A percentile compares a stretch with the other conserved stretches of the same genome.
Conservation (phyloP, 2,113 vertebrate species). For the Edolisoma coerulescens region DNA sequence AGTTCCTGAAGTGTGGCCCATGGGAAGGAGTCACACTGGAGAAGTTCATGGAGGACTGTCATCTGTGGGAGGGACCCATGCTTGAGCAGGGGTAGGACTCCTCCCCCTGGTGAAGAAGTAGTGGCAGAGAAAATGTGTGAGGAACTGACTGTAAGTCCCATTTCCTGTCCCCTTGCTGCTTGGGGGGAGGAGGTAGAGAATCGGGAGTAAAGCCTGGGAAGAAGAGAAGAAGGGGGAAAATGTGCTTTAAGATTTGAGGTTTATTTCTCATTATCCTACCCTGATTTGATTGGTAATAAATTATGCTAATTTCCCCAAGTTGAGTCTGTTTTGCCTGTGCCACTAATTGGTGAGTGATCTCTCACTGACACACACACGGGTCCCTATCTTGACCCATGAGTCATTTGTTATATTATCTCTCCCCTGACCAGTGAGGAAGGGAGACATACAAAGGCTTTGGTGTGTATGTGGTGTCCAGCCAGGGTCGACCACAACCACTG, state of each 20-base stretch:
- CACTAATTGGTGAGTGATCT: background rate
- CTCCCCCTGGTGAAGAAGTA: background rate
- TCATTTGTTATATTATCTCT: background rate
- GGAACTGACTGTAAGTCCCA: background rate
- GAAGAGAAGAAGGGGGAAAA: background rate
- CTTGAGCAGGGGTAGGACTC: background rate
- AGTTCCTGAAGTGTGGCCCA: background rate
- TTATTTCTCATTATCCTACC: background rate
- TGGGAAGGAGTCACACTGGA: background rate
- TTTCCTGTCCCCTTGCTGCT: background rate
- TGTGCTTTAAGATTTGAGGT: background rate
- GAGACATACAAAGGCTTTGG: background rate
- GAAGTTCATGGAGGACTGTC: background rate
- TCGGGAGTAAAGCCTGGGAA: background rate
- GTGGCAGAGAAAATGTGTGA: background rate
- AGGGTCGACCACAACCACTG: background rate
- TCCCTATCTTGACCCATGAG: background rate
- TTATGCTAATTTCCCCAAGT: background rate
- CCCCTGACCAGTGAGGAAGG: too few species aligned
- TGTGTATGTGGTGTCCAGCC: background rate
- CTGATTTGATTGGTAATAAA: background rate
- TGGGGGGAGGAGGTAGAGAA: background rate
- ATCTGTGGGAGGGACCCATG: background rate
- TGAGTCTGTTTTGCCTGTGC: background rate
- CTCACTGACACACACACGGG: background rate